A percentile compares a stretch with the other conserved stretches of the same genome.
These are phyloP conservation scores for Pristionchus entomophagus DNA, from an alignment of 2,888 invertebrate species.

Conservation along the genomic window DNA sequence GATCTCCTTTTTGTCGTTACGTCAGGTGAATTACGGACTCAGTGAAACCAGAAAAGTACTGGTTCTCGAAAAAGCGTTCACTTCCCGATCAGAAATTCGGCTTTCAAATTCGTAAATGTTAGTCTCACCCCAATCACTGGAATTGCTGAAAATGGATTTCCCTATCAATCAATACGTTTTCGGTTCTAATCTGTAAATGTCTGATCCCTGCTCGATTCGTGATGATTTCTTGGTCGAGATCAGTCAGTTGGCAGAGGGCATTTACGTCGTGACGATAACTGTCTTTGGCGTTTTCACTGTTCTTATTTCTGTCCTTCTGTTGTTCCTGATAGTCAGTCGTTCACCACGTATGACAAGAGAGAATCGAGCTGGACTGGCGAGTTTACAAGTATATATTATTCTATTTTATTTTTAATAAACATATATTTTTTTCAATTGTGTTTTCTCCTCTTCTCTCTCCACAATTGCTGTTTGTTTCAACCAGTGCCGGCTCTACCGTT, in stretches of 20 bases:
- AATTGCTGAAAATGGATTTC: no score
- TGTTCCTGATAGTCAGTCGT: no score
- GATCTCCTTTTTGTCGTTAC: no score
- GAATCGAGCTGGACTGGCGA: background rate
- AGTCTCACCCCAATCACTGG: no score
- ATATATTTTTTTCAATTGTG: background rate
- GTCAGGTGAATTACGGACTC: no score
- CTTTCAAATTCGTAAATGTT: no score
- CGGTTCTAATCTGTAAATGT: no score
- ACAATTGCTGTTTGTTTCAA: background rate
- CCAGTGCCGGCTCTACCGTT: background rate
- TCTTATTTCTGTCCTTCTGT: background rate
- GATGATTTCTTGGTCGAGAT: background rate
- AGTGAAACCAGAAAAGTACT: no score
- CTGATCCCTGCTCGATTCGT: background rate
- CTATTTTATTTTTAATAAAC: background rate
- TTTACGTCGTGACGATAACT: background rate
- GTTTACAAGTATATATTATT: conserved; percentile 11
- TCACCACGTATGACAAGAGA: background rate
- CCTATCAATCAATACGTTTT: no score
- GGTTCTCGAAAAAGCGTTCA: no score
- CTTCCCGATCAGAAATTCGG: no score
- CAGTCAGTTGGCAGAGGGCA: background rate
- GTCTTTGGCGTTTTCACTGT: background rate
- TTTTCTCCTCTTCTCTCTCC: background rate